A percentile compares a stretch with the other conserved stretches of the same genome.
Conservation (phyloP, 2,797 vertebrate genomes). For the Oreochromis grahami region DNA sequence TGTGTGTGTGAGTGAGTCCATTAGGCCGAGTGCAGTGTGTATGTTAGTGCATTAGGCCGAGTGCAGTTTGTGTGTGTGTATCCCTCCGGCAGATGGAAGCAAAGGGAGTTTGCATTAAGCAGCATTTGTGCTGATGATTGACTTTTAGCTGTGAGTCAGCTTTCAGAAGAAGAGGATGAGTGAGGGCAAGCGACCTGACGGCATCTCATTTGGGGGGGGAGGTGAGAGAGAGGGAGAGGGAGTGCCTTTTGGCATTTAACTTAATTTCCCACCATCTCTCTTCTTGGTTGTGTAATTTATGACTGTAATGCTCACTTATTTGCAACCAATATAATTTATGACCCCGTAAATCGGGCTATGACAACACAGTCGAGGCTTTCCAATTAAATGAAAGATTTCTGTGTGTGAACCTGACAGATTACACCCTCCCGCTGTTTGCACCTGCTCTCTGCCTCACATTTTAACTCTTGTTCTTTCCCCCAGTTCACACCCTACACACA, state of each 20-base stretch:
- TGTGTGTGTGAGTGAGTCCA: not conserved
- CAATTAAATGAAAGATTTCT: not conserved
- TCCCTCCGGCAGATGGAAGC: not conserved
- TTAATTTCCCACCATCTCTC: constrained; percentile 1
- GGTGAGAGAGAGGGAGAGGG: not conserved
- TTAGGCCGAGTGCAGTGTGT: not conserved
- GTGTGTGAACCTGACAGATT: constrained; percentile 5
- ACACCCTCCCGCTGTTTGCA: not conserved
- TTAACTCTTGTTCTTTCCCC: not conserved
- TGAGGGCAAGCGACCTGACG: not conserved
- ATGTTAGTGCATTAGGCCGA: not conserved
- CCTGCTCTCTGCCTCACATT: not conserved
- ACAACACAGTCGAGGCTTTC: not conserved
- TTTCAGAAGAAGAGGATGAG: constrained; percentile 6
- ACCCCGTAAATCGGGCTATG: constrained; percentile 13
- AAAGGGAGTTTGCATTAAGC: not conserved
- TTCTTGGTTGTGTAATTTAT: constrained; percentile 14
- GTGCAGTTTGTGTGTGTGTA: not conserved
- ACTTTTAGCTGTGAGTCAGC: constrained; percentile 24
- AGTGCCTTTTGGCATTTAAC: not conserved
- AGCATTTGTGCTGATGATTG: constrained; percentile 29
- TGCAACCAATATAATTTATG: not conserved
- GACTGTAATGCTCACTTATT: constrained; percentile 1
- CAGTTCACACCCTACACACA: not conserved
- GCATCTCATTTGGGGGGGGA: not conserved